These are phyloP conservation scores for Leptoclinus maculatus DNA, from an alignment of 2,797 vertebrate genomes.

Conservation along the genomic window DNA sequence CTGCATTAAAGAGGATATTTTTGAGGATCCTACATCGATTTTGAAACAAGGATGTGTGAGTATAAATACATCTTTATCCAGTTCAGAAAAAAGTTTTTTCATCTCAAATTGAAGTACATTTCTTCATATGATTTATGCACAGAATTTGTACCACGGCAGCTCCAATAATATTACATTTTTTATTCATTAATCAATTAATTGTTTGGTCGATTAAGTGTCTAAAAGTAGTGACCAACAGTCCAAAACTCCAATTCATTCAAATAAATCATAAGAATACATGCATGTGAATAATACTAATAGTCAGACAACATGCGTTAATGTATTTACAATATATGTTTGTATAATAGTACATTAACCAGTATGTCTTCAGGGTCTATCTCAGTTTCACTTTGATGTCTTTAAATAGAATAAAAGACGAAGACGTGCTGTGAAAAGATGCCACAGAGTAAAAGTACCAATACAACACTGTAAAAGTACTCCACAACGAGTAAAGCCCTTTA, in stretches of 20 bases:
- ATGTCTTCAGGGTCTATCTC: background rate
- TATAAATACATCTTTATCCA: slow-evolving; percentile 28
- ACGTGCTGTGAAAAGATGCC: no score
- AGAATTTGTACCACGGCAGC: background rate
- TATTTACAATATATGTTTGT: no score
- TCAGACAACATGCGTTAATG: no score
- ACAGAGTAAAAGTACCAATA: no score
- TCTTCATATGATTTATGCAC: background rate
- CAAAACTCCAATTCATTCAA: background rate
- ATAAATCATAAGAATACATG: background rate
- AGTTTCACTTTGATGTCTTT: background rate
- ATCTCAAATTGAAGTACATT: background rate
- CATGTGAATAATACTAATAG: background rate
- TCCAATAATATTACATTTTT: background rate
- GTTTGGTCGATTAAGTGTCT: background rate
- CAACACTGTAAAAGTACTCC: no score
- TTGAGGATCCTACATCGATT: slow-evolving; percentile 92
- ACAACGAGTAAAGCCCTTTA: no score
- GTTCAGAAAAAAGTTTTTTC: background rate
- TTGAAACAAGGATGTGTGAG: slow-evolving; percentile 92
- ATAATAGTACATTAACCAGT: background rate
- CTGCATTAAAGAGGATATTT: slow-evolving; percentile 94
- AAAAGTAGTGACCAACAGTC: background rate
- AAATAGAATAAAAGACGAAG: no score
- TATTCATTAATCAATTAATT: no score